A percentile compares a stretch with the other conserved stretches of the same genome.
phyloP scores from a whole-genome alignment of 2,797 vertebrate genomes.

The Mus spretus region DNA sequence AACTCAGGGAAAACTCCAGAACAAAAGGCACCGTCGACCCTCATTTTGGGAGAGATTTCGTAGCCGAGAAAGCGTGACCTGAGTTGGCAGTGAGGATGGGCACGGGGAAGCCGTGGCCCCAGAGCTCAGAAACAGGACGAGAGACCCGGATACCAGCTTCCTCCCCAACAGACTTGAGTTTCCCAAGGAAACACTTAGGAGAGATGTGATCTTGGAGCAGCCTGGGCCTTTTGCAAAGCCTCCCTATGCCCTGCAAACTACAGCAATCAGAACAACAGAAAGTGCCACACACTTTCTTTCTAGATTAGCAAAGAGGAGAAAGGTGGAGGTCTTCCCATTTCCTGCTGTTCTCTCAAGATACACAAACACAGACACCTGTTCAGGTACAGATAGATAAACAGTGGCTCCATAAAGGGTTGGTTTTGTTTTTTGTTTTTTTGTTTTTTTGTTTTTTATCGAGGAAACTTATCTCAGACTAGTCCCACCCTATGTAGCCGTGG shows the following conservation, averaged over 20 bases:
- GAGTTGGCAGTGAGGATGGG: neutral
- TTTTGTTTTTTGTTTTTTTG: no score
- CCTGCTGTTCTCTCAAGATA: conserved; percentile 2
- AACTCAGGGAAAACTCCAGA: neutral
- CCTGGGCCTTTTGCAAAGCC: neutral
- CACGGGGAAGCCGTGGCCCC: neutral
- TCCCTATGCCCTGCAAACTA: neutral
- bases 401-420: neutral
- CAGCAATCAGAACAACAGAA: neutral
- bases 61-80: neutral
- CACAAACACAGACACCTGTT: conserved; percentile 34
- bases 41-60: no score
- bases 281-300: neutral
- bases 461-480: neutral
- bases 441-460: neutral
- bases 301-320: neutral
- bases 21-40: accelerated
- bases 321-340: neutral
- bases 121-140: neutral
- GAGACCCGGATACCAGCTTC: neutral
- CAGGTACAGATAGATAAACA: neutral
- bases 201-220: neutral
- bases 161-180: neutral
- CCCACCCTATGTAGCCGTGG: neutral
- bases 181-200: neutral